Conservation (phyloP, 2,113 vertebrate species). For the Micromys minutus region DNA sequence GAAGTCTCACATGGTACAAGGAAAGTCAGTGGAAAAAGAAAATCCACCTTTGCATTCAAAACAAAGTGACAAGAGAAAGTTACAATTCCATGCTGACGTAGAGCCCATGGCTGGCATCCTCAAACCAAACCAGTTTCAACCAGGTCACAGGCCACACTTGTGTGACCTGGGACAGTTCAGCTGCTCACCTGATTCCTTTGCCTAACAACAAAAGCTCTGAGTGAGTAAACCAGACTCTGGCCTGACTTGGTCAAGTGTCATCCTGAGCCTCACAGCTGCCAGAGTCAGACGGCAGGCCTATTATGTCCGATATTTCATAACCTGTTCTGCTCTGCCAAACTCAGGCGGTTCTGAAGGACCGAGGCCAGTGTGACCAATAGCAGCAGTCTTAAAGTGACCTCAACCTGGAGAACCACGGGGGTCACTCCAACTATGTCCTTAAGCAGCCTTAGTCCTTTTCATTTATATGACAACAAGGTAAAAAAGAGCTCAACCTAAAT, state of each 20-base stretch:
- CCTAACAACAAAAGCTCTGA: not conserved
- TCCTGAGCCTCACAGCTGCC: not conserved
- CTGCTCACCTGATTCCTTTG: not conserved
- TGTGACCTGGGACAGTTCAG: not conserved
- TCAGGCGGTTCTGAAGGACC: too few species aligned
- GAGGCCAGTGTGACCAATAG: not conserved
- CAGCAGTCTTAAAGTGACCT: not conserved
- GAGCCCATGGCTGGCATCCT: not conserved
- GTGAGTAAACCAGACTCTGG: not conserved
- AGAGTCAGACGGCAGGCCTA: not conserved
- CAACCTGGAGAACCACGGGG: not conserved
- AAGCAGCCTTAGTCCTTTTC: not conserved
- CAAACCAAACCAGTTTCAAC: not conserved
- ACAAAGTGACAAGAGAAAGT: not conserved
- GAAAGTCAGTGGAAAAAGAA: not conserved
- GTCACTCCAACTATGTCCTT: not conserved
- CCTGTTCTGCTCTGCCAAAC: not conserved
- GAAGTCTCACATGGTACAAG: not conserved
- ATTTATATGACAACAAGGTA: not conserved
- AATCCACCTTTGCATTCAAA: not conserved
- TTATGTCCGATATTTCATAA: not conserved
- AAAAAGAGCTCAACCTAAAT: not conserved
- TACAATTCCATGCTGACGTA: too few species aligned
- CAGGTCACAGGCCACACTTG: not conserved
- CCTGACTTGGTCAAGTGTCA: not conserved